phyloP scores from a whole-genome alignment of 2,797 vertebrate species.

The Hybognathus amarus region DNA sequence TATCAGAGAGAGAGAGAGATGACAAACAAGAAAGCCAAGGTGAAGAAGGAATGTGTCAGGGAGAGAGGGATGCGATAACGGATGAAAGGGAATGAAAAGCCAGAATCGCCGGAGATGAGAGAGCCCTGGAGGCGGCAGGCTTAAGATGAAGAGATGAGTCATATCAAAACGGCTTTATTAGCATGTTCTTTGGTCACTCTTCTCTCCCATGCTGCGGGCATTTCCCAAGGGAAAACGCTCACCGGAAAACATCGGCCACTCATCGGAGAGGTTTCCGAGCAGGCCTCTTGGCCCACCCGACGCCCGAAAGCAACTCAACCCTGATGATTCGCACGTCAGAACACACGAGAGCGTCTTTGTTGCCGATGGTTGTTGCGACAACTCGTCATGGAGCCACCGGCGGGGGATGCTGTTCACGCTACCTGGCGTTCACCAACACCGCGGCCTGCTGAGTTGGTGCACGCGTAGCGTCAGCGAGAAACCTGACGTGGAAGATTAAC shows the following conservation, averaged over 20 bases:
- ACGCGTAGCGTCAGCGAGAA: too few relatives aligned
- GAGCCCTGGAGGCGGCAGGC: conserved; percentile 41
- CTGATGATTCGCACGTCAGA: background rate
- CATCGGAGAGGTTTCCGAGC: conserved; percentile 4
- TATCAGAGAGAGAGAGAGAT: conserved; percentile 38
- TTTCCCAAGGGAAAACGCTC: conserved; percentile 27
- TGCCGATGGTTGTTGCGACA: conserved; percentile 8
- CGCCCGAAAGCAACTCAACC: background rate
- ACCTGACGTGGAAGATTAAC: conserved; percentile 47
- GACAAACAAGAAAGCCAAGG: conserved; percentile 30
- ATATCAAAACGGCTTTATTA: conserved; percentile 64
- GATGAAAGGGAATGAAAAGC: conserved; percentile 15
- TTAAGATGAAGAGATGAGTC: conserved; percentile 58
- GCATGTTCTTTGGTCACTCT: conserved; percentile 56
- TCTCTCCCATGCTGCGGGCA: conserved; percentile 46
- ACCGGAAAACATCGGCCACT: conserved; percentile 33
- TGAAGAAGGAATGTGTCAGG: conserved; percentile 32
- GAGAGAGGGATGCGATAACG: conserved; percentile 12
- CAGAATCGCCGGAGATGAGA: conserved; percentile 30
- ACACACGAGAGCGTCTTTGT: conserved; percentile 6
- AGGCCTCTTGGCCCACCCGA: conserved; percentile 31
- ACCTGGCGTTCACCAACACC: too few relatives aligned
- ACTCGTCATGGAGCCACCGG: too few relatives aligned
- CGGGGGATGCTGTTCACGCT: too few relatives aligned
- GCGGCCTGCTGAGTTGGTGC: too few relatives aligned